Percentiles rank a stretch among this genome's conserved stretches.
phyloP scores from a whole-genome alignment of 2,888 invertebrate species.

The Mythimna albipuncta region DNA sequence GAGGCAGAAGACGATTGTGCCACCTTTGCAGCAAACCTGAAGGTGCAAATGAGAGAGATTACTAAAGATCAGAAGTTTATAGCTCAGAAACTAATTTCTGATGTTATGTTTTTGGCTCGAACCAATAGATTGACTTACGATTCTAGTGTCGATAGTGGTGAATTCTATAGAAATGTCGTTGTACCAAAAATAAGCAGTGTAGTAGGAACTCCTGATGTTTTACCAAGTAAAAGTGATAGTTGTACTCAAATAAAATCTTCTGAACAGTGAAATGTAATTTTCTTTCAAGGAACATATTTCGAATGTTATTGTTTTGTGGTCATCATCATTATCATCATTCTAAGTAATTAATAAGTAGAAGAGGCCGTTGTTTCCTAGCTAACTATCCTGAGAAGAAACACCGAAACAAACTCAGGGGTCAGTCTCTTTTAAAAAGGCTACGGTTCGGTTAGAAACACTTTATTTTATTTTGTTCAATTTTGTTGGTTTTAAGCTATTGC shows the following conservation, averaged over 20 bases:
- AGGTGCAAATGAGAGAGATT: constrained; percentile 49
- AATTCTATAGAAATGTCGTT: background rate
- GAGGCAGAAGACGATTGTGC: constrained; percentile 47
- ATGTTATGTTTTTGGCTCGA: constrained; percentile 48
- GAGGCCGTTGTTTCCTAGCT: too few relatives aligned
- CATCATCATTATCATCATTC: too few relatives aligned
- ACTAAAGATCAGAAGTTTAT: constrained; percentile 43
- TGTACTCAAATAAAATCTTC: constrained; percentile 1
- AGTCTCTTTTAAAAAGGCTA: too few relatives aligned
- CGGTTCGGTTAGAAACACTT: too few relatives aligned
- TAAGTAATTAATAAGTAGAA: too few relatives aligned
- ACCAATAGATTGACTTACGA: constrained; percentile 40
- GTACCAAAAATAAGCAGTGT: background rate
- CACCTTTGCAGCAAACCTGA: constrained; percentile 45
- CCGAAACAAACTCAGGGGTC: too few relatives aligned
- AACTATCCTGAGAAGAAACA: too few relatives aligned
- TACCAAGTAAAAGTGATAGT: constrained; percentile 14
- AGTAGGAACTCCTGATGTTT: constrained; percentile 13
- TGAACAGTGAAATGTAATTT: background rate
- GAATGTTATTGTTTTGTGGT: background rate
- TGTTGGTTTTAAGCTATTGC: too few relatives aligned
- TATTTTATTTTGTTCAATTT: too few relatives aligned
- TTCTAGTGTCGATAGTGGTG: constrained; percentile 30
- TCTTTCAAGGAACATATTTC: background rate
- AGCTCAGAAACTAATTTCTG: constrained; percentile 51